Evolutionary conservation across 2,113 vertebrate species (phyloP).

Genomic region (Microcebus murinus): DNA sequence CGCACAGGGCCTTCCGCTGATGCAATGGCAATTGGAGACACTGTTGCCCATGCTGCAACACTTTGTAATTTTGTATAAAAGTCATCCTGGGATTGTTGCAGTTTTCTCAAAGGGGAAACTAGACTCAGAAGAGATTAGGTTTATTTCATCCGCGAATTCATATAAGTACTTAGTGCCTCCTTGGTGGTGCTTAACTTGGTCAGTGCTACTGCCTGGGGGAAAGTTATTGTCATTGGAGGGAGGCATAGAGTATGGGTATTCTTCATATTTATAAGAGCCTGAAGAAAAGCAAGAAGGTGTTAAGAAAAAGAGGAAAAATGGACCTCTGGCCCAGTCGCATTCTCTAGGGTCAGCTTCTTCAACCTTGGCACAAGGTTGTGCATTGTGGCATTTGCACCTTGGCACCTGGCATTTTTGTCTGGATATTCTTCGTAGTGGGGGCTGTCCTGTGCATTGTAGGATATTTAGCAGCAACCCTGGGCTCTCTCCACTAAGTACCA

Average conservation of each 20-base stretch:
- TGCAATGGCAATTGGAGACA: background rate
- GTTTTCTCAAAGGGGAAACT: background rate
- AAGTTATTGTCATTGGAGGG: background rate
- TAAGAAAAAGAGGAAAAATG: background rate
- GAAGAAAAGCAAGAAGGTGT: background rate
- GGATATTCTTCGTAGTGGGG: background rate
- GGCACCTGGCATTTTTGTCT: background rate
- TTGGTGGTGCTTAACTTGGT: background rate
- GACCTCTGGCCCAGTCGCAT: background rate
- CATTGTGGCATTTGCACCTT: background rate
- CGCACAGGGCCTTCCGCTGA: background rate
- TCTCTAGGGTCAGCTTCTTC: background rate
- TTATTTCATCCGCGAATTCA: background rate
- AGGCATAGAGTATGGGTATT: background rate
- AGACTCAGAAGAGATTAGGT: background rate
- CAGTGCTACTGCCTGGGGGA: background rate
- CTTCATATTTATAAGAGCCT: background rate
- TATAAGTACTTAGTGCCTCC: background rate
- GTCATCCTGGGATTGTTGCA: background rate
- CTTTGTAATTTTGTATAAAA: slow-evolving; percentile 42
- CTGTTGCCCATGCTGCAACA: background rate
- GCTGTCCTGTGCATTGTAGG: background rate
- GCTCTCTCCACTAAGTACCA: too few relatives aligned
- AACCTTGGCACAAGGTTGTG: background rate
- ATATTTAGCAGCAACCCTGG: background rate